Base-by-base conservation (phyloP, 1,140 invertebrate species). In the Drepana arcuata region DNA sequence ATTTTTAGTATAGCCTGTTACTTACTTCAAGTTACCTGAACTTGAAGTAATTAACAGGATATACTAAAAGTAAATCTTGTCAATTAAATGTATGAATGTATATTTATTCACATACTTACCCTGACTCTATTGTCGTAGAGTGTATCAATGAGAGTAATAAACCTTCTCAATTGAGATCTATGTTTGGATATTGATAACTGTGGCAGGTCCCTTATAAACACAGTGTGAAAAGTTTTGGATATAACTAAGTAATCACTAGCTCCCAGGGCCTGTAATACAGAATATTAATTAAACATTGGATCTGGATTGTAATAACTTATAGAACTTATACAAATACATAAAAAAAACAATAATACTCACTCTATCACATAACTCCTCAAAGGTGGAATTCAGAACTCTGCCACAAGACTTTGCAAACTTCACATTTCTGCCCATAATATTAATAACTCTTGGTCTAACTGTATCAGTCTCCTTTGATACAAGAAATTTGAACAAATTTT, bases 71-170 rank as follows among this genome's bases (percentile, higher is more conserved):
- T n/a, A n/a, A n/a, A n/a, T n/a, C n/a, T n/a, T n/a, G n/a, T n/a
- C n/a, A n/a, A n/a, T n/a, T n/a, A n/a, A n/a, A n/a, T n/a, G n/a
- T n/a, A n/a, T n/a, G n/a, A n/a, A n/a, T n/a, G n/a, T n/a, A n/a
- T n/a, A n/a, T n/a, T n/a, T n/a, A n/a, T n/a, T n/a, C n/a, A 26
- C 33, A 7, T 55, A 65, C 86, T 78, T 50, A 89, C 86, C 55
- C 88, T 74, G 37, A 96, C 94, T 84, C 90, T 92, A 61, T 96
- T 93, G 74, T 99, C 97, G 80, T 99, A 99, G 0, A 99, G 84
- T 0, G 96, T 97, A 70, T 99, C 98, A 58, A 99, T 97, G 0
- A 99, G 84, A 2, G 95, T 98, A 38, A 99, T 99, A 75, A 99
- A 99, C 54, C 98, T 84, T 64, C 97, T 88, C 31, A 95, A 90